Percentiles rank a stretch among this genome's conserved stretches.
phyloP scores from a whole-genome alignment of 2,113 vertebrate genomes.

The Corvus cornix region DNA sequence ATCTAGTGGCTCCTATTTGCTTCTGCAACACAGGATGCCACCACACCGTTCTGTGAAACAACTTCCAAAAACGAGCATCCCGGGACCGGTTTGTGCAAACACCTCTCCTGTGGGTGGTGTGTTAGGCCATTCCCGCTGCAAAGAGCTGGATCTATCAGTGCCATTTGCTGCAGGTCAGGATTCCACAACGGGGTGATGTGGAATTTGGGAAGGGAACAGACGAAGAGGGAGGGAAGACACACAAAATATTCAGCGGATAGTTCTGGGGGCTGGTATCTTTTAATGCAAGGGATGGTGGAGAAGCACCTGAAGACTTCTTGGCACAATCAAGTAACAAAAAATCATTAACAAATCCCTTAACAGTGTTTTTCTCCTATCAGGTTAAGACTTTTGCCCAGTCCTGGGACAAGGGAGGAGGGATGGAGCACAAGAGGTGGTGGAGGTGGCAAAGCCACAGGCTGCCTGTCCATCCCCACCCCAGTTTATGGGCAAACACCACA shows the following conservation, averaged over 20 bases:
- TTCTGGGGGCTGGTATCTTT: background rate
- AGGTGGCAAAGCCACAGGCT: background rate
- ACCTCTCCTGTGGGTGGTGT: rapidly evolving
- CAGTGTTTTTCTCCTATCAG: rapidly evolving
- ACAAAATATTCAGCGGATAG: background rate
- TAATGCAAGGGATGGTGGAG: background rate
- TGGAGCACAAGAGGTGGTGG: background rate
- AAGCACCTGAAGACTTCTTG: background rate
- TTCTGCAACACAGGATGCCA: background rate
- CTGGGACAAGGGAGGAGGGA: background rate
- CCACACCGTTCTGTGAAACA: rapidly evolving
- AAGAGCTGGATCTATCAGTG: background rate
- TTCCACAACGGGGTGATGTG: rapidly evolving
- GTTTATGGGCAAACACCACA: background rate
- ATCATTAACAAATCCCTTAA: background rate
- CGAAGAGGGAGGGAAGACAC: background rate
- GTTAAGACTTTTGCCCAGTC: background rate
- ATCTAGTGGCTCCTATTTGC: background rate
- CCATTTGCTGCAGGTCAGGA: background rate
- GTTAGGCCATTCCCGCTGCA: background rate
- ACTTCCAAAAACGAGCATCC: background rate
- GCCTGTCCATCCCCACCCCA: background rate
- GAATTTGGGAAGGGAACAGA: background rate
- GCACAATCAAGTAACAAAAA: background rate
- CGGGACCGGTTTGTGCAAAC: background rate